These are phyloP conservation scores for Tragulus kanchil DNA, from an alignment of 2,113 vertebrate genomes.

Conservation along the genomic window DNA sequence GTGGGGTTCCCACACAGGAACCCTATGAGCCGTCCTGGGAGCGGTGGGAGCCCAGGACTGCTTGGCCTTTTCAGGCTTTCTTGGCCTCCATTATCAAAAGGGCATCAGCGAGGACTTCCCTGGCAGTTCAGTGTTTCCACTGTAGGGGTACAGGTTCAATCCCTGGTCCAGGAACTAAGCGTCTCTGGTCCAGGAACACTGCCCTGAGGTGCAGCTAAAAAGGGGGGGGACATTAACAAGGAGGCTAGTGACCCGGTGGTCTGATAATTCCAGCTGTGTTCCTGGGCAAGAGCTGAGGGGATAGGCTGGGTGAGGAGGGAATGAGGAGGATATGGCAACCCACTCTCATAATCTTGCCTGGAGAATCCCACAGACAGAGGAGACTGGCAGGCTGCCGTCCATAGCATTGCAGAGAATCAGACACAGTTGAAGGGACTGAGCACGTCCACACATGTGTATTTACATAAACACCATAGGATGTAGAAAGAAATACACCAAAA, in stretches of 20 bases:
- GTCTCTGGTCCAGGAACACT: neutral
- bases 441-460: neutral
- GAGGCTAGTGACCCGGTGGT: neutral
- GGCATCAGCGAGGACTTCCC: neutral
- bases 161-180: neutral
- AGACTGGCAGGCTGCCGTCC: neutral
- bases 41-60: neutral
- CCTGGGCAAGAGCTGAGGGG: neutral
- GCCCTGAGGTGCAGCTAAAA: neutral
- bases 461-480: neutral
- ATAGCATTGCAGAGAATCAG: neutral
- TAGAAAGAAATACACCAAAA: neutral
- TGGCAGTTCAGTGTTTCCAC: neutral
- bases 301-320: neutral
- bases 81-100: neutral
- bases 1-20: neutral
- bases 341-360: too few species aligned
- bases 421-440: neutral
- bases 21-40: rapidly evolving
- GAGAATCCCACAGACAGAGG: neutral
- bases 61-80: neutral
- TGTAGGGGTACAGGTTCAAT: neutral
- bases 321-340: too few species aligned
- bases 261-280: neutral
- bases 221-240: neutral